These are phyloP conservation scores for Cheilosia scutellata DNA, from an alignment of 2,888 invertebrate species.

Conservation along the genomic window DNA sequence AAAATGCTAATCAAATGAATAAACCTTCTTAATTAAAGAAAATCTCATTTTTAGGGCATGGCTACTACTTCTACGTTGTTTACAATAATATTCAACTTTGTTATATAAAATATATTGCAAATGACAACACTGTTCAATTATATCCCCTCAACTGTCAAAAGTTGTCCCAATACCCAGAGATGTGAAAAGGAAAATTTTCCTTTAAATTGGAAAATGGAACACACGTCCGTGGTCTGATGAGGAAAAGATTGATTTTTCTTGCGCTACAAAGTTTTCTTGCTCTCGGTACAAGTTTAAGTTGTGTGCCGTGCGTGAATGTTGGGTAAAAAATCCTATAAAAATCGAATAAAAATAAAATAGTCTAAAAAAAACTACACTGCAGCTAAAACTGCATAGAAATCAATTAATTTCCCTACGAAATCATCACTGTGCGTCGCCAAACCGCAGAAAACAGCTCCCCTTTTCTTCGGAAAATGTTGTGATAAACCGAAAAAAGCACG, in stretches of 20 bases:
- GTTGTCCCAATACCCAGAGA: constrained; percentile 67
- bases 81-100: too few relatives aligned
- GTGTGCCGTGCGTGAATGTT: constrained; percentile 68
- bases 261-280: constrained; percentile 60
- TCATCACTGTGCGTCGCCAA: constrained; percentile 16
- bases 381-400: not conserved
- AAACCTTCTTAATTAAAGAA: too few relatives aligned
- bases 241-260: constrained; percentile 75
- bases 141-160: constrained; percentile 47
- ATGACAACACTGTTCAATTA: constrained; percentile 26
- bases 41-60: too few relatives aligned
- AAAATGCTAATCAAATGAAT: too few relatives aligned
- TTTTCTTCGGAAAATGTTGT: constrained; percentile 52
- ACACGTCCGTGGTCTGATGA: constrained; percentile 57
- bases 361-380: not conserved
- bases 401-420: not conserved
- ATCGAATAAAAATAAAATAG: constrained; percentile 11
- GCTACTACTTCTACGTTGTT: too few relatives aligned
- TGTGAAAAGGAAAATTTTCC: constrained; percentile 32
- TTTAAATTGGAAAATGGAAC: constrained; percentile 62
- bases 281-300: constrained; percentile 65
- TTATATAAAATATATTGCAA: not conserved
- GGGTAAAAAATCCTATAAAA: constrained; percentile 51
- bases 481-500: constrained; percentile 48
- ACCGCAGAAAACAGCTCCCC: constrained; percentile 26